These are phyloP conservation scores for Morus bassanus DNA, from an alignment of 2,797 vertebrate genomes.

Conservation along the genomic window DNA sequence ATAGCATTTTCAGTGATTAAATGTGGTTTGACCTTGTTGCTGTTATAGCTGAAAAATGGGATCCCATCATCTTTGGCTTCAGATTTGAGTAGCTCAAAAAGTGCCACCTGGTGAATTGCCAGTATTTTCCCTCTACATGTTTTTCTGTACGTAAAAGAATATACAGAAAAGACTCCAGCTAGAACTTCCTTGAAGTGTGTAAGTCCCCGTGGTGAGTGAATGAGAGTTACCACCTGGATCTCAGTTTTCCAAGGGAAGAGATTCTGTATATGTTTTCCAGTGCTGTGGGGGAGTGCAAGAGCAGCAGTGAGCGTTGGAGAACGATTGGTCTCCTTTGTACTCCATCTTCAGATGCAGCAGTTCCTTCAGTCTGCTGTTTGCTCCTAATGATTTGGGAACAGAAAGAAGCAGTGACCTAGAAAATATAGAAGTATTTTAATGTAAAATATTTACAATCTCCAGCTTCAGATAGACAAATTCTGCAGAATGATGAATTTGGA, in stretches of 20 bases:
- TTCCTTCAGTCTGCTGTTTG: background rate
- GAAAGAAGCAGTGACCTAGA: conserved; percentile 52
- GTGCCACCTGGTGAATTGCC: background rate
- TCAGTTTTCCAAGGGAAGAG: background rate
- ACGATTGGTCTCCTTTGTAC: background rate
- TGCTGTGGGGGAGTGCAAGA: background rate
- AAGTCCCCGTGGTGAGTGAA: background rate
- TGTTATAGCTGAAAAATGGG: background rate
- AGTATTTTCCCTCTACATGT: background rate
- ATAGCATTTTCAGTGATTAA: background rate
- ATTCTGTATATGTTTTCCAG: background rate
- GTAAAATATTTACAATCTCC: conserved; percentile 45
- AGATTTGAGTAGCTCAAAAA: background rate
- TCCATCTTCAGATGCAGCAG: background rate
- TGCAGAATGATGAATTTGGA: background rate
- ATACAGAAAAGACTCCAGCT: background rate
- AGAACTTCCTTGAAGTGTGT: background rate
- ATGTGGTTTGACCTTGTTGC: background rate
- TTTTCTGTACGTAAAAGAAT: background rate
- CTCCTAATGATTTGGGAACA: background rate
- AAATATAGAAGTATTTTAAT: conserved; percentile 37
- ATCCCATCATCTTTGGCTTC: background rate
- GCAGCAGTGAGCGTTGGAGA: background rate
- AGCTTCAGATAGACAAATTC: background rate
- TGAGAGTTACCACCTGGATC: background rate